phyloP scores from a whole-genome alignment of 1,140 invertebrate genomes.

The Nomia melanderi region DNA sequence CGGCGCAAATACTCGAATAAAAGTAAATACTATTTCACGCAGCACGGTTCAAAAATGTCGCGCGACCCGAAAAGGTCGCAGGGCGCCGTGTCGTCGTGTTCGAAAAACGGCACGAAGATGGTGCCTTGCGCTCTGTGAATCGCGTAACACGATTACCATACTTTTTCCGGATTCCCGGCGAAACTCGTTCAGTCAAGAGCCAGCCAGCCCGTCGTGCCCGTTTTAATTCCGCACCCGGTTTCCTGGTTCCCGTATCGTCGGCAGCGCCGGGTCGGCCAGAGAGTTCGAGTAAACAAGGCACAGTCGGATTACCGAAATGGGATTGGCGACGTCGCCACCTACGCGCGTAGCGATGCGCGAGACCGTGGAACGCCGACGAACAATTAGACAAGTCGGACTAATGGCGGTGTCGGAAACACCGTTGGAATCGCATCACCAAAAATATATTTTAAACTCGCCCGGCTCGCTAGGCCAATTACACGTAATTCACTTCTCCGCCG shows the following conservation, averaged over 20 bases:
- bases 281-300: slow-evolving; percentile 50
- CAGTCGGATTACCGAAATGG: slow-evolving; percentile 70
- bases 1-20: too few relatives aligned
- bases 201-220: slow-evolving; percentile 2
- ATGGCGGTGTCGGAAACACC: slow-evolving; percentile 63
- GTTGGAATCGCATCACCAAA: slow-evolving; percentile 66
- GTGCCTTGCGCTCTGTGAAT: slow-evolving; percentile 1
- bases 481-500: slow-evolving; percentile 67
- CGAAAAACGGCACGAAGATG: too few relatives aligned
- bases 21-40: too few relatives aligned
- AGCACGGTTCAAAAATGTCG: too few relatives aligned
- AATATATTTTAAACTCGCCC: slow-evolving; percentile 74
- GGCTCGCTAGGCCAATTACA: slow-evolving; percentile 70
- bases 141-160: slow-evolving; percentile 28
- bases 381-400: slow-evolving; percentile 69
- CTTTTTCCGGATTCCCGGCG: slow-evolving; percentile 6
- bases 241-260: background rate
- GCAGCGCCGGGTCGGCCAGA: slow-evolving; percentile 7
- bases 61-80: too few relatives aligned
- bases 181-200: slow-evolving; percentile 10
- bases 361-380: slow-evolving; percentile 44
- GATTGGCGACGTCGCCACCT: slow-evolving; percentile 65
- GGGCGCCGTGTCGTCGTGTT: too few relatives aligned
- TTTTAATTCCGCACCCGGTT: slow-evolving; percentile 34
- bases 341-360: slow-evolving; percentile 23